These are phyloP conservation scores for Cantharis flavilabris DNA, from an alignment of 2,888 invertebrate species.

Conservation along the genomic window DNA sequence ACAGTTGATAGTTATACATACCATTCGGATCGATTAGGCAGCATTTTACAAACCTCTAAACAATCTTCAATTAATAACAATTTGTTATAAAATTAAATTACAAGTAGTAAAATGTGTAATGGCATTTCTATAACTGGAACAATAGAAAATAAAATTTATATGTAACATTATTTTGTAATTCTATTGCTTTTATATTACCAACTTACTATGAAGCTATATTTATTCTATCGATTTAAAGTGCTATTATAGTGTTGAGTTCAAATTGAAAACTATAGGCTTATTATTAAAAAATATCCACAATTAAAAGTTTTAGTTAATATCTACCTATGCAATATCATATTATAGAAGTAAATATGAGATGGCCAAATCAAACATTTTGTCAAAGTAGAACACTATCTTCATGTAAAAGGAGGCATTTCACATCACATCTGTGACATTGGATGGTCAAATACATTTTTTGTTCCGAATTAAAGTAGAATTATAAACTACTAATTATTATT, in stretches of 20 bases:
- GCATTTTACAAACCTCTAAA: background rate
- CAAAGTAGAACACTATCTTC: background rate
- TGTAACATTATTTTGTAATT: background rate
- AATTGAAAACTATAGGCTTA: background rate
- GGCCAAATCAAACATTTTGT: background rate
- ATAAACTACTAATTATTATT: too few relatives aligned
- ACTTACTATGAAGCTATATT: background rate
- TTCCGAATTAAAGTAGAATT: background rate
- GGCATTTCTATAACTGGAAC: constrained; percentile 7
- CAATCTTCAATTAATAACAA: background rate
- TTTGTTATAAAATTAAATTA: background rate
- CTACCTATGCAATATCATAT: too few relatives aligned
- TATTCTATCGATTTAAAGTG: background rate
- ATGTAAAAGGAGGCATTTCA: background rate
- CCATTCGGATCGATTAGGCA: background rate
- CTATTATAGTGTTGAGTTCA: background rate
- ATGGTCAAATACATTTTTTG: background rate
- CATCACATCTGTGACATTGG: background rate
- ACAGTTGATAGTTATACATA: background rate
- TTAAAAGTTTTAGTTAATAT: background rate
- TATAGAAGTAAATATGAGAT: background rate
- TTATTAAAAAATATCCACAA: background rate
- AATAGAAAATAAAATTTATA: constrained; percentile 14
- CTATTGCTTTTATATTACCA: background rate
- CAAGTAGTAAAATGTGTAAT: background rate